phyloP scores from a whole-genome alignment of 2,888 invertebrate genomes.

The Eupsilia transversa region DNA sequence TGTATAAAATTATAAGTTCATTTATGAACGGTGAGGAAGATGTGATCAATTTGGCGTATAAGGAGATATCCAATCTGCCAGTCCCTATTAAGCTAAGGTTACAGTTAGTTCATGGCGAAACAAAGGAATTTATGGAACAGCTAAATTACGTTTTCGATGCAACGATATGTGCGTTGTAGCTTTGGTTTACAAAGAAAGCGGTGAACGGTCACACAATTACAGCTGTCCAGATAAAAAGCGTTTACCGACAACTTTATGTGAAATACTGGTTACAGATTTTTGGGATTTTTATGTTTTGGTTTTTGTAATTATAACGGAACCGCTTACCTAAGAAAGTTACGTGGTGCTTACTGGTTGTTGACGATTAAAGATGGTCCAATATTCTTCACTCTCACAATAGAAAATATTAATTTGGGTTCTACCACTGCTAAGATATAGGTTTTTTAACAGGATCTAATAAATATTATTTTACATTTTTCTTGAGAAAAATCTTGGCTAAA shows the following conservation, averaged over 20 bases:
- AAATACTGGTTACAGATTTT: background rate
- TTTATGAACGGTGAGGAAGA: background rate
- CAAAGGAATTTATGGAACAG: slow-evolving; percentile 1
- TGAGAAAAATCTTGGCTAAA: background rate
- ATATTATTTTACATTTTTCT: too few species aligned
- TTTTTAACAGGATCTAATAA: background rate
- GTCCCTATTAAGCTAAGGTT: background rate
- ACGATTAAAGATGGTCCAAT: background rate
- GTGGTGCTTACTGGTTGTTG: too few species aligned
- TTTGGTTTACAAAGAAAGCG: background rate
- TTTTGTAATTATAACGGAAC: too few species aligned
- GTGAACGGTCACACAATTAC: background rate
- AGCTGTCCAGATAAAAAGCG: background rate
- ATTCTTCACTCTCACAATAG: background rate
- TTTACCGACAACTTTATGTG: background rate
- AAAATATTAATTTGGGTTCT: background rate
- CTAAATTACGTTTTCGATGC: background rate
- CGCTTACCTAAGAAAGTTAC: background rate
- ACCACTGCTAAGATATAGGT: background rate
- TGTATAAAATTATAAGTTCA: background rate
- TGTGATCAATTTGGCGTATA: background rate
- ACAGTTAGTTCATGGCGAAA: slow-evolving; percentile 19
- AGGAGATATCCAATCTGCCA: background rate
- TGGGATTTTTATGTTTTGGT: too few species aligned
- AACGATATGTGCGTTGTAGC: slow-evolving; percentile 6